Evolutionary conservation across 2,113 vertebrate genomes (phyloP), one percentile per base, ranked within the genome.

Genomic region (Leptodactylus fuscus): DNA sequence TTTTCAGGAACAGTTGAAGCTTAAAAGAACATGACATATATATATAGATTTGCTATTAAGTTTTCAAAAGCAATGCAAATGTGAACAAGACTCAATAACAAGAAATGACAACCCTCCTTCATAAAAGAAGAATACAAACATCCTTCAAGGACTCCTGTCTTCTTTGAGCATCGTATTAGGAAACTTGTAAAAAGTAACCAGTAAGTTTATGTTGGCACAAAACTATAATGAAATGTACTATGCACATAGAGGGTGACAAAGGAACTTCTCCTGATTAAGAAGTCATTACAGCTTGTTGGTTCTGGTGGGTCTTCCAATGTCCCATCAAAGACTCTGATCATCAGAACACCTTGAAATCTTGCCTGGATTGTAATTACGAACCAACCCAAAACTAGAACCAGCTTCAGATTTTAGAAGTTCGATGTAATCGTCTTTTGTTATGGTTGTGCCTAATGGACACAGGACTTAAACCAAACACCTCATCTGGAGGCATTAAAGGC

Each of bases 401-500:
- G 69, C 20, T 12, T 85, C 58, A 85, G 27, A 86, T 86, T 81
- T 85, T 86, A 27, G 77, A 86, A 24, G 77, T 53, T 36, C 84
- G 34, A 79, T 86, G 76, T 18, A 73, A 29, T 7, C 71, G 49
- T 70, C 84, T 80, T 48, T 81, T 86, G 76, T 27, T 71, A n/a
- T 58, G 67, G 36, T 16, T 48, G 10, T 86, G 65, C 46, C 77
- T 60, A 22, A 34, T 46, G 12, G 84, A n/a, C 24, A 48, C 27
- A 15, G 84, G 77, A 32, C 84, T 81, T 15, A 22, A 20, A 13
- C 65, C 51, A 44, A 12, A 55, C 4, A 18, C 41, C 11, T 73
- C 84, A n/a, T 5, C 65, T 48, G 65, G 70, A 22, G 84, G 76
- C 84, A 81, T 96, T 87, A 99, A 93, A 0, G 96, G 97, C 89